Conservation (phyloP, 2,113 vertebrate species). For the Xiphophorus couchianus region DNA sequence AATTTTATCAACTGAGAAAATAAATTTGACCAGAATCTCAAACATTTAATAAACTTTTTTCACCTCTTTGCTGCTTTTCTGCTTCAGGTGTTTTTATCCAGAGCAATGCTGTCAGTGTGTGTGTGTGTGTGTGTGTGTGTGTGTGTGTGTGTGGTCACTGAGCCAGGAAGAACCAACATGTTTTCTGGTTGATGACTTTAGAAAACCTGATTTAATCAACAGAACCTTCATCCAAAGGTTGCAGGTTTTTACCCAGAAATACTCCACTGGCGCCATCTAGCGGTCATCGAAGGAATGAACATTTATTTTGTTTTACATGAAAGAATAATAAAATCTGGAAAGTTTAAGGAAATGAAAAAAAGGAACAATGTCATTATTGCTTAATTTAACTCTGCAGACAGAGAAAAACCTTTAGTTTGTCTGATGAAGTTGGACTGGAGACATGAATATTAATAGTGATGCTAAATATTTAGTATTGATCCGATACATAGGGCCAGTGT, state of each 20-base stretch:
- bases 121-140: too few species aligned
- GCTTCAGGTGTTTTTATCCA: too few species aligned
- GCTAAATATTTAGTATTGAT: too few species aligned
- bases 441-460: too few species aligned
- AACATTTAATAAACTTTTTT: not conserved
- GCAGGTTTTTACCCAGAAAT: too few species aligned
- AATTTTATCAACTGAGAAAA: not conserved
- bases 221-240: not conserved
- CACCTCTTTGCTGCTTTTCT: too few species aligned
- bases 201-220: conserved; percentile 4
- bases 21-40: not conserved
- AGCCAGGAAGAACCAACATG: conserved; percentile 17
- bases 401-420: too few species aligned
- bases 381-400: too few species aligned
- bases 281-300: conserved; percentile 1
- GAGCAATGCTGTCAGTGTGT: too few species aligned
- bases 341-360: not conserved
- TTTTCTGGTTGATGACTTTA: conserved; percentile 41
- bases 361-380: too few species aligned
- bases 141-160: not conserved
- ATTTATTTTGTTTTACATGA: not conserved
- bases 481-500: too few species aligned
- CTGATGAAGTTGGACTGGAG: too few species aligned
- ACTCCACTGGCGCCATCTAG: conserved; percentile 49
- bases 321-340: not conserved